These are phyloP conservation scores for Bombus waltoni DNA, from an alignment of 1,140 invertebrate species.

Conservation along the genomic window DNA sequence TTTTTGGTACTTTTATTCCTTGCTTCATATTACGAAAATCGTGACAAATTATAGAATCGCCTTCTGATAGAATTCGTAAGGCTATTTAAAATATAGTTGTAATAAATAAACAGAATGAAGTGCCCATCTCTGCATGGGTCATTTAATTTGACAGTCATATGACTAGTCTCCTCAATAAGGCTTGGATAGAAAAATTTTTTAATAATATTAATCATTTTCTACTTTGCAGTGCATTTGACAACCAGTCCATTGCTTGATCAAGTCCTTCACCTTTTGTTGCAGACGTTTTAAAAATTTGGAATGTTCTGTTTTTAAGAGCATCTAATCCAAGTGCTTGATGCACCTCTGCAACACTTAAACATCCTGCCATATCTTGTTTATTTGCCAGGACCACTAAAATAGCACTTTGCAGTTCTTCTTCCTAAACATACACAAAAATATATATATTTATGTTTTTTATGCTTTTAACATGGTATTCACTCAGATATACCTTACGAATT, in stretches of 20 bases:
- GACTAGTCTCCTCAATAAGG: constrained; percentile 77
- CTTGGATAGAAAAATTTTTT: constrained; percentile 63
- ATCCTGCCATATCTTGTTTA: constrained; percentile 99
- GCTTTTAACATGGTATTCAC: neutral
- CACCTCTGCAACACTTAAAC: constrained; percentile 97
- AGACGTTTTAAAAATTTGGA: constrained; percentile 99
- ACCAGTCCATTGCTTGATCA: constrained; percentile 99
- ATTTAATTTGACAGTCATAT: constrained; percentile 72
- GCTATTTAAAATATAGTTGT: constrained; percentile 65
- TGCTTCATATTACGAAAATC: constrained; percentile 54
- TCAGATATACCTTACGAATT: neutral
- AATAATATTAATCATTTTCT: constrained; percentile 87
- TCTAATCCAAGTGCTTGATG: constrained; percentile 98
- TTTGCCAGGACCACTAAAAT: constrained; percentile 99
- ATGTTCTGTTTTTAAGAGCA: constrained; percentile 97
- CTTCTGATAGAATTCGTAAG: constrained; percentile 51
- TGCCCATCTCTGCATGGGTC: constrained; percentile 23
- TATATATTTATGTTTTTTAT: neutral
- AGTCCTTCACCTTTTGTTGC: constrained; percentile 99
- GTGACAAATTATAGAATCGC: constrained; percentile 39
- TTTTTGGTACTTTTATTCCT: constrained; percentile 42
- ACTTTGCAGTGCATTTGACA: constrained; percentile 93
- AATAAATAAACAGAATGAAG: constrained; percentile 68
- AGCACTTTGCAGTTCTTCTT: constrained; percentile 98
- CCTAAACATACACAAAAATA: constrained; percentile 83